phyloP scores from a whole-genome alignment of 1,140 invertebrate species.

The Microplitis demolitor region DNA sequence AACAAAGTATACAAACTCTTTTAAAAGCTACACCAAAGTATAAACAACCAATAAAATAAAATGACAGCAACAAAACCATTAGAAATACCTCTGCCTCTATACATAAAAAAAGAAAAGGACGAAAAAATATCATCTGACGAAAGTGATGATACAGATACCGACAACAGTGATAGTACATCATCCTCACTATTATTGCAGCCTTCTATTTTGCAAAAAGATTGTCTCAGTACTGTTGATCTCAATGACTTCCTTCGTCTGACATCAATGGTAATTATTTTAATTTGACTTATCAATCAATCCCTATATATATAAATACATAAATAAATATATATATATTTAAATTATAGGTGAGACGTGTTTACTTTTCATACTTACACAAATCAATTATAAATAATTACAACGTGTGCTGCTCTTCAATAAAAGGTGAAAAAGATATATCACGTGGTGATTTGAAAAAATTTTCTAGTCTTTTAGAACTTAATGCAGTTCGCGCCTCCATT shows the following conservation, averaged over 20 bases:
- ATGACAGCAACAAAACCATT: conserved; percentile 37
- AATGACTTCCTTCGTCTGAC: conserved; percentile 42
- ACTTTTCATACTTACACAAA: conserved; percentile 47
- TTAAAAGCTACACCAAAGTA: neutral
- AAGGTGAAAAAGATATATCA: conserved; percentile 22
- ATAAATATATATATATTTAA: conserved; percentile 12
- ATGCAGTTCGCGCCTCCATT: conserved; percentile 40
- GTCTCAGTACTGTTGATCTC: conserved; percentile 17
- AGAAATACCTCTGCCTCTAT: conserved; percentile 27
- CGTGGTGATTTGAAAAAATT: conserved; percentile 38
- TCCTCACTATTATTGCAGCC: conserved; percentile 35
- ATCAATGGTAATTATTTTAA: conserved; percentile 32
- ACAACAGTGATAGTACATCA: conserved; percentile 23
- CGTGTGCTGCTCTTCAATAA: conserved; percentile 33
- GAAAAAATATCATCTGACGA: conserved; percentile 21
- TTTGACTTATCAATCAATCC: neutral
- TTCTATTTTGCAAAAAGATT: conserved; percentile 33
- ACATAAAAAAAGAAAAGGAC: conserved; percentile 35
- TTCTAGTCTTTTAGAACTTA: conserved; percentile 42
- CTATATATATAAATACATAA: neutral
- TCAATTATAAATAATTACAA: conserved; percentile 45
- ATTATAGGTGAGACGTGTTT: conserved; percentile 43
- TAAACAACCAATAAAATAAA: neutral
- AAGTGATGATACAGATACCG: conserved; percentile 2
- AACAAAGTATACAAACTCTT: no score